These are phyloP conservation scores for Gymnothorax reevesii DNA, from an alignment of 2,797 vertebrate genomes.

Conservation along the genomic window DNA sequence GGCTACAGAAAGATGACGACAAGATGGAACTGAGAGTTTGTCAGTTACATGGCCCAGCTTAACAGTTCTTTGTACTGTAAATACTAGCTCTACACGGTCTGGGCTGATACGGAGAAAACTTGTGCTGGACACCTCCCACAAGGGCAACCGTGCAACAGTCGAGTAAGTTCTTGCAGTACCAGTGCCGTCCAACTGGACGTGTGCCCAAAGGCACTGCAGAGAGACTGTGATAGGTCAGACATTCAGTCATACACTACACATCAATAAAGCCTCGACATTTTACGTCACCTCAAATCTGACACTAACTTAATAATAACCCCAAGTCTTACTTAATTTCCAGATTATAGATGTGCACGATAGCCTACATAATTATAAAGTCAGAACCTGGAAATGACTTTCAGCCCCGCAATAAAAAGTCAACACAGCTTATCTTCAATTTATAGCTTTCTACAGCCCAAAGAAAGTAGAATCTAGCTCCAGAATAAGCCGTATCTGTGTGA, in stretches of 20 bases:
- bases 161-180: slow-evolving; percentile 54
- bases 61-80: slow-evolving; percentile 27
- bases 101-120: slow-evolving; percentile 5
- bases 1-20: slow-evolving; percentile 11
- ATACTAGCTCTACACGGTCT: neutral
- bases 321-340: slow-evolving; percentile 15
- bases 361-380: neutral
- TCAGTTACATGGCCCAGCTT: slow-evolving; percentile 5
- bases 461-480: neutral
- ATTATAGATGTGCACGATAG: neutral
- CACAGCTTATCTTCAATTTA: slow-evolving; percentile 13
- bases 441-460: slow-evolving; percentile 12
- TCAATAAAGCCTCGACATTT: slow-evolving; percentile 23
- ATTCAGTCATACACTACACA: slow-evolving; percentile 22
- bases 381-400: neutral
- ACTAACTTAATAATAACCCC: slow-evolving; percentile 5
- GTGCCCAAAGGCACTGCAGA: slow-evolving; percentile 78
- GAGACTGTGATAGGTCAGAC: slow-evolving; percentile 30
- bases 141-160: neutral
- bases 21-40: neutral
- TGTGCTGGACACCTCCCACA: neutral
- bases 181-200: slow-evolving; percentile 62
- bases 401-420: neutral
- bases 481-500: slow-evolving; percentile 3
- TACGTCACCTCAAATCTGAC: neutral